These are phyloP conservation scores for Arctocebus calabarensis DNA, from an alignment of 2,797 vertebrate genomes.

Conservation along the genomic window DNA sequence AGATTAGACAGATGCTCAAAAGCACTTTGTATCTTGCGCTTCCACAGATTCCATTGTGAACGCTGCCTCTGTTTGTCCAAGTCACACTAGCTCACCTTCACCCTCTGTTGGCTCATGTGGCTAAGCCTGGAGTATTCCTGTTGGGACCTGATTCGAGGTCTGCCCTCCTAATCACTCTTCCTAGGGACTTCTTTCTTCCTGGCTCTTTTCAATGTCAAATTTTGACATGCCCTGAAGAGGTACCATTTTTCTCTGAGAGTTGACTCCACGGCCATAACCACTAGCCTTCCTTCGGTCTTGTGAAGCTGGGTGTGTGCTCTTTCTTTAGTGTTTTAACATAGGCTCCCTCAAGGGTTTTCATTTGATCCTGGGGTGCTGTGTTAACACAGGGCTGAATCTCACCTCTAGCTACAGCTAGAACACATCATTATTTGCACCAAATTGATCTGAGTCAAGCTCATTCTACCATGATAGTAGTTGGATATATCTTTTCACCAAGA, in stretches of 20 bases:
- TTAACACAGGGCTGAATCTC: too few species aligned
- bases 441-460: too few species aligned
- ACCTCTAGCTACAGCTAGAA: background rate
- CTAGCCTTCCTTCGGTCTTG: background rate
- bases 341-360: background rate
- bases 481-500: background rate
- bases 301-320: background rate
- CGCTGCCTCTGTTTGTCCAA: background rate
- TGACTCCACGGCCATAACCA: fast-evolving
- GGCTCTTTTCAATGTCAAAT: background rate
- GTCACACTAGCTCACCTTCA: background rate
- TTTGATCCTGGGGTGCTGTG: background rate
- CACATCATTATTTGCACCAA: background rate
- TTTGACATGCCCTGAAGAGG: too few species aligned
- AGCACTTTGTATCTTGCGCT: background rate
- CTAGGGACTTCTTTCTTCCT: too few species aligned
- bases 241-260: background rate
- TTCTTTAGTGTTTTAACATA: background rate
- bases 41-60: background rate
- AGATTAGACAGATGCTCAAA: background rate
- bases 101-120: fast-evolving
- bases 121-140: too few species aligned
- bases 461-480: background rate
- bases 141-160: background rate
- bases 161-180: background rate